Evolutionary conservation across 2,888 invertebrate genomes (phyloP).

Genomic region (Tetragonula carbonaria): DNA sequence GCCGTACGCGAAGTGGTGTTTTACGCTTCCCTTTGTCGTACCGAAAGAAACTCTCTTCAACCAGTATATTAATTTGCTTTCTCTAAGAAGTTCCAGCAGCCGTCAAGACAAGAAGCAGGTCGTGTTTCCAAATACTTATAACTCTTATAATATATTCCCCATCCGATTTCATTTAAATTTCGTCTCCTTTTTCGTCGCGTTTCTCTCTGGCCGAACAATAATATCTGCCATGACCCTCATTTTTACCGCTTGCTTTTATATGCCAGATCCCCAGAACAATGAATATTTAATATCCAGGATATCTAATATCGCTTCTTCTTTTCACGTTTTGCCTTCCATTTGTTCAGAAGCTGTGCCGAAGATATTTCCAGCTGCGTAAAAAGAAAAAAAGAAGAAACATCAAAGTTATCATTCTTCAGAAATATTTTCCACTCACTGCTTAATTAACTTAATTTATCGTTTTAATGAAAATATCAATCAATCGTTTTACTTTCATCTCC

Average conservation of each 20-base stretch:
- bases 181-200: no score
- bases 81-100: no score
- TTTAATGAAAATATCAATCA: no score
- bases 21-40: not conserved
- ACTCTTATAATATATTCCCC: no score
- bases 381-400: not conserved
- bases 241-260: not conserved
- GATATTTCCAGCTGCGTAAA: no score
- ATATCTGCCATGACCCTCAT: not conserved
- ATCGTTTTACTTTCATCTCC: no score
- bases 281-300: slow-evolving; percentile 35
- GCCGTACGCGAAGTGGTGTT: slow-evolving; percentile 5
- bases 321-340: not conserved
- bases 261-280: slow-evolving; percentile 15
- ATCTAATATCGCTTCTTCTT: not conserved
- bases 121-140: no score
- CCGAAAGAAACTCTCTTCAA: not conserved
- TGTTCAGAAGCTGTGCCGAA: no score
- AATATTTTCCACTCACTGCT: not conserved
- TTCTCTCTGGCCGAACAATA: not conserved
- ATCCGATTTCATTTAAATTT: no score
- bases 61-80: slow-evolving; percentile 15
- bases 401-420: slow-evolving; percentile 15
- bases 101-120: no score
- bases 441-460: not conserved